Conservation (phyloP, 2,888 invertebrate genomes). For the Harpalus rubripes region DNA sequence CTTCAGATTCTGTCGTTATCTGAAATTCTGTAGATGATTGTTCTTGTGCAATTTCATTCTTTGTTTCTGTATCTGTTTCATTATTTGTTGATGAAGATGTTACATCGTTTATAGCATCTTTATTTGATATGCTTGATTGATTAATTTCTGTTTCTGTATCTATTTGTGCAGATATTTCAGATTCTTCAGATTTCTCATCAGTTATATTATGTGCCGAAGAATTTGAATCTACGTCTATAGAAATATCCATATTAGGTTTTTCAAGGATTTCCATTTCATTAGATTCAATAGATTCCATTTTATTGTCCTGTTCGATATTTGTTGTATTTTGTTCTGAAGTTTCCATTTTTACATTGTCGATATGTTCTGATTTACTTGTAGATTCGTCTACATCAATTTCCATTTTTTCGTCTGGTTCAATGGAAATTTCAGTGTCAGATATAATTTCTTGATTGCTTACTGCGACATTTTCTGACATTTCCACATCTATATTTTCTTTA, state of each 20-base stretch:
- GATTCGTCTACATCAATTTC: constrained; percentile 6
- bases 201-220: no score
- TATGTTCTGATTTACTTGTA: constrained; percentile 9
- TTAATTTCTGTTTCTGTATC: neutral
- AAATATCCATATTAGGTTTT: constrained; percentile 40
- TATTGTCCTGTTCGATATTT: no score
- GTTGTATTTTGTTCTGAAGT: no score
- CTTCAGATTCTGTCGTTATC: constrained; percentile 63
- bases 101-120: constrained; percentile 16
- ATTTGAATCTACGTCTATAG: no score
- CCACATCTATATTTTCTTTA: neutral
- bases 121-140: neutral
- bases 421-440: neutral
- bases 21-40: neutral
- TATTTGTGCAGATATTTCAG: neutral
- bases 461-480: neutral
- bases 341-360: neutral
- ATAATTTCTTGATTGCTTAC: neutral
- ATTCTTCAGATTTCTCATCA: neutral
- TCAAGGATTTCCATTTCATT: neutral
- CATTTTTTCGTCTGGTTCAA: neutral
- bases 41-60: neutral
- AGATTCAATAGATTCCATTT: no score
- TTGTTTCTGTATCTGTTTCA: neutral
- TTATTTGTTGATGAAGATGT: neutral